A percentile compares a stretch with the other conserved stretches of the same genome.
phyloP scores from a whole-genome alignment of 1,140 invertebrate genomes.

The roundworm (Caenorhabditis elegans) region DNA sequence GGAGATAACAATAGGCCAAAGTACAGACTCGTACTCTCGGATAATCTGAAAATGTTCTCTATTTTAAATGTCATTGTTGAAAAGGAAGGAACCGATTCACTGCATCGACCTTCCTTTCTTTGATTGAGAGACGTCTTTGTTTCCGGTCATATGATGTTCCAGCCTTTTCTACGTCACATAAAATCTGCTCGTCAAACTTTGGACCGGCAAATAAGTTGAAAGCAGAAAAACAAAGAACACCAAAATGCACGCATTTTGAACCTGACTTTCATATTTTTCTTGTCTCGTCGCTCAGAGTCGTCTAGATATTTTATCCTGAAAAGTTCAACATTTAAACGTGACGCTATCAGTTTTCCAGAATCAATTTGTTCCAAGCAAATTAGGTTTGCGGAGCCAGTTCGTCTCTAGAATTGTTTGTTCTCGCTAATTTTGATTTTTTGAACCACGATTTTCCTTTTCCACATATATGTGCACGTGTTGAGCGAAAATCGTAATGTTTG shows the following conservation, averaged over 20 bases:
- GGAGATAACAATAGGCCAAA: conserved; percentile 3
- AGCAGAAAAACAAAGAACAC: conserved; percentile 2
- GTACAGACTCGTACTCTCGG: not conserved
- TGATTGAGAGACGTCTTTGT: not conserved
- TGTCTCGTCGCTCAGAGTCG: not conserved
- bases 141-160: conserved; percentile 22
- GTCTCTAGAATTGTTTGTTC: not conserved
- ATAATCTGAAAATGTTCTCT: not conserved
- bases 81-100: no score
- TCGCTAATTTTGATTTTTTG: not conserved
- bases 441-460: not conserved
- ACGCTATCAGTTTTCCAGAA: no score
- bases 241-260: not conserved
- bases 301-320: not conserved
- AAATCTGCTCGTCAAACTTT: conserved; percentile 22
- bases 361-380: not conserved
- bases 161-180: not conserved
- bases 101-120: not conserved
- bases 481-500: no score
- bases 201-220: not conserved
- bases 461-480: no score
- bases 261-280: not conserved
- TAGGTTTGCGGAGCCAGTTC: not conserved
- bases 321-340: not conserved
- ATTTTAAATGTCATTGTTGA: not conserved